Conservation (phyloP, 2,113 vertebrate species). For the Heterotis niloticus region DNA sequence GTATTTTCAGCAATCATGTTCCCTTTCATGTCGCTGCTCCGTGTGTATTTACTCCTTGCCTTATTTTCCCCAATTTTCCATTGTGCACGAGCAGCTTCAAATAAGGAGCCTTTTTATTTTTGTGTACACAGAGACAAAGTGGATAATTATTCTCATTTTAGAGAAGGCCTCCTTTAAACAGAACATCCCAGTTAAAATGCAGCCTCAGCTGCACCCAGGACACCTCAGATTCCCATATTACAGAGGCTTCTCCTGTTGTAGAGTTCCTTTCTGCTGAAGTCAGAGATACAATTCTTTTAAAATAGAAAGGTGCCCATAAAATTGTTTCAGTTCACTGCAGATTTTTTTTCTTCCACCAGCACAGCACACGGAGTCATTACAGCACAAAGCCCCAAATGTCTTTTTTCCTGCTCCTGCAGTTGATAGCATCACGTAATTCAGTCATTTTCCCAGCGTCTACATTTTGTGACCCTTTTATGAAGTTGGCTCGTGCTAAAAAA, state of each 20-base stretch:
- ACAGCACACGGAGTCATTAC: background rate
- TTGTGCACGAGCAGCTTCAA: background rate
- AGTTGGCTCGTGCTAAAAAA: background rate
- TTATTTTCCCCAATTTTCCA: background rate
- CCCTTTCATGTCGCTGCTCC: background rate
- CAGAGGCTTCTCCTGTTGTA: background rate
- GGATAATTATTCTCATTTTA: slow-evolving; percentile 3
- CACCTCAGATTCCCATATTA: background rate
- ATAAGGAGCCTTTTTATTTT: background rate
- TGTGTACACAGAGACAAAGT: background rate
- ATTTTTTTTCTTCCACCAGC: background rate
- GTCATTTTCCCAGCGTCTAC: too few species aligned
- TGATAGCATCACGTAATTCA: too few species aligned
- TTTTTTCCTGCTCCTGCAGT: background rate
- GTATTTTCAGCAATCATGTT: too few species aligned
- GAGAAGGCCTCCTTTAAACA: background rate
- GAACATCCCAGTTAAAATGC: too few species aligned
- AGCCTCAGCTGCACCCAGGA: background rate
- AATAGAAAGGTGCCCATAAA: slow-evolving; percentile 1
- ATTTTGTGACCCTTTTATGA: background rate
- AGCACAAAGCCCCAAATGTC: background rate
- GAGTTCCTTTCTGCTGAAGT: background rate
- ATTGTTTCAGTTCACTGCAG: slow-evolving; percentile 13
- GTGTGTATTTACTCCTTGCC: background rate
- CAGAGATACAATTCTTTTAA: slow-evolving; percentile 5